Evolutionary conservation across 2,888 invertebrate genomes (phyloP).

Genomic region (Polyommatus iphigenia): DNA sequence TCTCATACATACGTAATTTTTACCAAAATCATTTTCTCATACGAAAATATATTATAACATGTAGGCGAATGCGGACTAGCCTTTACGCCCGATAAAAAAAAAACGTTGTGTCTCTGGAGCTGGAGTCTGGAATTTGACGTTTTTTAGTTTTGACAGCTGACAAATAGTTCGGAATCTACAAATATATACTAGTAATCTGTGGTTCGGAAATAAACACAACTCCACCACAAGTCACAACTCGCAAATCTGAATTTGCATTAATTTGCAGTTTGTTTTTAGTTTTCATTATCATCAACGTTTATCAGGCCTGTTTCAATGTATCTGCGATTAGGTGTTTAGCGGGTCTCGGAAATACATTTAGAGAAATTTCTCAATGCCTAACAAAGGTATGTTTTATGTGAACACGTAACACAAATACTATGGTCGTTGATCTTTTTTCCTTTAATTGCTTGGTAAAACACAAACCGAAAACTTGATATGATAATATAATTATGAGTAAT

Average conservation of each 20-base stretch:
- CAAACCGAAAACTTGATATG: not conserved
- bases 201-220: not conserved
- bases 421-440: not conserved
- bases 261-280: not conserved
- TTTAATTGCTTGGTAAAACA: not conserved
- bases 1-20: too few relatives aligned
- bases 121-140: too few relatives aligned
- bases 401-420: not conserved
- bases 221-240: not conserved
- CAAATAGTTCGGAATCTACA: too few relatives aligned
- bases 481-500: not conserved
- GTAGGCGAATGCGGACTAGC: too few relatives aligned
- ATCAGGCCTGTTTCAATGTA: not conserved
- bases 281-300: not conserved
- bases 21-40: too few relatives aligned
- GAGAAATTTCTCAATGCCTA: slow-evolving; percentile 47
- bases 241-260: not conserved
- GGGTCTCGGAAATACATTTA: not conserved
- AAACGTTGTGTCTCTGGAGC: too few relatives aligned
- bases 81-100: too few relatives aligned
- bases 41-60: too few relatives aligned
- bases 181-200: too few relatives aligned
- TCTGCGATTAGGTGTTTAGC: not conserved
- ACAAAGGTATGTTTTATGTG: slow-evolving; percentile 49
- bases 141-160: too few relatives aligned